These are phyloP conservation scores for Mya arenaria DNA, from an alignment of 1,140 invertebrate genomes.

Conservation along the genomic window DNA sequence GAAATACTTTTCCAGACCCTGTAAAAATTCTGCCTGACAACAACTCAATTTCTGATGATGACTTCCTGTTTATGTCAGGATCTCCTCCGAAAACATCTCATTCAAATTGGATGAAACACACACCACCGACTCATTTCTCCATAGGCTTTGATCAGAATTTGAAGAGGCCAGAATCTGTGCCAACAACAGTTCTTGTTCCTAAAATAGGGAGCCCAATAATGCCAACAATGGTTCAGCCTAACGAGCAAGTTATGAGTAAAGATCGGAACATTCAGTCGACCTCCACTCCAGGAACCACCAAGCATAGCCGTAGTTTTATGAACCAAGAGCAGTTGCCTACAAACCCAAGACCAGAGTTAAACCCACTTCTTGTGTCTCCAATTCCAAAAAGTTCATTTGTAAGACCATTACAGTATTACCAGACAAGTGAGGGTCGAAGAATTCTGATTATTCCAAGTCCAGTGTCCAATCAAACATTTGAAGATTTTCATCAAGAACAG, in stretches of 20 bases:
- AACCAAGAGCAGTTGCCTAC: not conserved
- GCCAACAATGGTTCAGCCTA: not conserved
- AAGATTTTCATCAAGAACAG: not conserved
- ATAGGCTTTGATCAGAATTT: not conserved
- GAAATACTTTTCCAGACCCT: not conserved
- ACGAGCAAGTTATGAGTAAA: not conserved
- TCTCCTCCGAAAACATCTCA: not conserved
- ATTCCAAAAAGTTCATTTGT: not conserved
- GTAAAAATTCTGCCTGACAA: not conserved
- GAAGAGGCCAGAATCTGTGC: not conserved
- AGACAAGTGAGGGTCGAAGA: no score
- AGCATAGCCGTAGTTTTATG: not conserved
- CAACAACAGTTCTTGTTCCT: no score
- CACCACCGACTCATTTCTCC: not conserved
- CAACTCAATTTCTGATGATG: not conserved
- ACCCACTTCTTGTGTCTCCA: not conserved
- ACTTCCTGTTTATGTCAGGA: constrained; percentile 1
- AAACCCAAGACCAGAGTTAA: not conserved
- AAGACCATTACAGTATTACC: no score
- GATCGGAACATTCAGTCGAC: not conserved
- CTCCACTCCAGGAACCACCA: not conserved
- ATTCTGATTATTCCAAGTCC: not conserved
- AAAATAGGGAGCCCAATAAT: no score
- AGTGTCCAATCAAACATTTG: not conserved
- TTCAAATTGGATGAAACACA: no score